Evolutionary conservation across 2,113 vertebrate species (phyloP).

Genomic region (Hippocampus barbouri): DNA sequence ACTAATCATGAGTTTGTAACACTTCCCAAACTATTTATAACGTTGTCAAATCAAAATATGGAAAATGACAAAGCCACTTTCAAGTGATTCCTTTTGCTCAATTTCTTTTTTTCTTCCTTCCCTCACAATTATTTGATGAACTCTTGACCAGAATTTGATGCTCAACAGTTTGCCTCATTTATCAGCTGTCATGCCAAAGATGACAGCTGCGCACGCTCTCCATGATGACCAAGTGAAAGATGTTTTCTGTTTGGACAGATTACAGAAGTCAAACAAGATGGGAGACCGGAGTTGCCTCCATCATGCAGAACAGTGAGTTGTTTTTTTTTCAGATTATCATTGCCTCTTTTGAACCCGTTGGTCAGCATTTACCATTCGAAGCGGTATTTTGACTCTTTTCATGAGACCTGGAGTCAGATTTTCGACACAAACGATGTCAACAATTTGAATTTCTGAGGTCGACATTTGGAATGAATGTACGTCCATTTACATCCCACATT

Average conservation of each 20-base stretch:
- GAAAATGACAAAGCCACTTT: neutral
- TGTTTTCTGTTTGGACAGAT: slow-evolving; percentile 78
- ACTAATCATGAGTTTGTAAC: neutral
- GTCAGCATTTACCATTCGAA: neutral
- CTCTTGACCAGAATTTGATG: neutral
- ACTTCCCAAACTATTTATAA: neutral
- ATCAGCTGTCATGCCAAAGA: neutral
- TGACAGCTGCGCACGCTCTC: neutral
- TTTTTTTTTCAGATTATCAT: neutral
- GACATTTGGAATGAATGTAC: too few species aligned
- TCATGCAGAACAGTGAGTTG: slow-evolving; percentile 90
- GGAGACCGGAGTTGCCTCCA: slow-evolving; percentile 83
- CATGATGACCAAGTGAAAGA: neutral
- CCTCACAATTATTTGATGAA: neutral
- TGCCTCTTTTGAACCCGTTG: neutral
- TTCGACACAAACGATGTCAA: neutral
- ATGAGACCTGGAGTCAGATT: neutral
- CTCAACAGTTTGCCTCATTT: neutral
- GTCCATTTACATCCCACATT: too few species aligned
- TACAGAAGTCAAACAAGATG: slow-evolving; percentile 83
- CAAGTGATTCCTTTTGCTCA: neutral
- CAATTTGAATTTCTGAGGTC: too few species aligned
- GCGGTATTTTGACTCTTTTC: neutral
- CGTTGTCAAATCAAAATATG: neutral
- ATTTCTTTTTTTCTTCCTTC: too few species aligned